Evolutionary conservation across 1,140 invertebrate species (phyloP), one percentile per base, ranked within the genome.

Genomic region (Pemphigus obesinymphae): DNA sequence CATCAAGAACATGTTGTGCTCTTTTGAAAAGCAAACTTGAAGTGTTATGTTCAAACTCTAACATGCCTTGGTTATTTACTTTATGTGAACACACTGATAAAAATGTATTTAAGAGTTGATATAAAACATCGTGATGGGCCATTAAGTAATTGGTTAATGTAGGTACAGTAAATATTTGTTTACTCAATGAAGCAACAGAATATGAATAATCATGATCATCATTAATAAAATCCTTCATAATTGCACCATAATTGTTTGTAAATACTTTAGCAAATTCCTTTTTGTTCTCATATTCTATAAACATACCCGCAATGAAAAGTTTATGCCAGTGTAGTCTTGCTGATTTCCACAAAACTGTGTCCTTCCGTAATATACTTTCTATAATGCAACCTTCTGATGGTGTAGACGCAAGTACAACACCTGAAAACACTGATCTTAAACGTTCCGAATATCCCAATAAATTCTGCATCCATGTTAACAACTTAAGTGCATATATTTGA

Each of bases 131-230:
- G 85, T 97, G 93, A 76, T 96, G 89, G 3, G 92, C 93, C 58
- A 99, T 97, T 23, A 99, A 89, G 87, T 94, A 91, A 85, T 97
- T 94, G 0, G 96, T 96, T 75, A 99, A 89, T 31, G 96, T 97
- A 6, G 97, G 96, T 43, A 98, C 97, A 4, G 97, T 99, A 87
- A 96, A 99, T 61, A 99, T 88, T 88, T 98, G 98, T 45, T 99
- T 97, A 8, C 96, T 95, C 31, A 99, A 88, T 6, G 95, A 97
- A 10, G 95, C 94, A 20, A 99, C 93, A 1, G 96, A 98, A 86
- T 96, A 96, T 17, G 94, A 93, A 88, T 99, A 97, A 87, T 99
- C 97, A 86, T 99, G 98, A 89, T 99, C 97, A 87, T 99, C 98
- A 68, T 92, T 90, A 82, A 98, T 97, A 86, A 97, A 99, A 86